These are phyloP conservation scores for Cryptocephalus primarius DNA, from an alignment of 2,888 invertebrate genomes.

Conservation along the genomic window DNA sequence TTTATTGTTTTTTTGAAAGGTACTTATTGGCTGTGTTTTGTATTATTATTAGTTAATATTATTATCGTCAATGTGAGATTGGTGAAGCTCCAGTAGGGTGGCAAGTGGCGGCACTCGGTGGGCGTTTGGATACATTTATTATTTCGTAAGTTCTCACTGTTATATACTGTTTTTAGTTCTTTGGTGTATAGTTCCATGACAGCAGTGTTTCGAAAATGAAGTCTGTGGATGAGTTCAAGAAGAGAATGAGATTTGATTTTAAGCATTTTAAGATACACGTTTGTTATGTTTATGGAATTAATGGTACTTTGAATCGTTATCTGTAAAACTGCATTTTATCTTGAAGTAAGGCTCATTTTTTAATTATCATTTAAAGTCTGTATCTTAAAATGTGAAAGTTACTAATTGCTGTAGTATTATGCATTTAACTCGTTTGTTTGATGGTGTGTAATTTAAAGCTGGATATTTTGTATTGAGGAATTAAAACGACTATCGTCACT, in stretches of 20 bases:
- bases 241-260: background rate
- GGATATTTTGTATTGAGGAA: no score
- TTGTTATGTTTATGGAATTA: slow-evolving; percentile 14
- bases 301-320: slow-evolving; percentile 19
- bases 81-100: slow-evolving; percentile 2
- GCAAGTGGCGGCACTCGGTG: background rate
- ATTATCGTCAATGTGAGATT: slow-evolving; percentile 11
- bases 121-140: background rate
- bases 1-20: slow-evolving; percentile 12
- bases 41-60: slow-evolving; percentile 7
- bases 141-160: background rate
- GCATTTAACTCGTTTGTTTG: no score
- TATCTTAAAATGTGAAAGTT: no score
- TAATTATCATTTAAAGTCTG: no score
- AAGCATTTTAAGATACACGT: no score
- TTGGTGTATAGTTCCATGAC: slow-evolving; percentile 10
- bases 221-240: background rate
- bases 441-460: no score
- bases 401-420: no score
- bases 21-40: slow-evolving; percentile 28
- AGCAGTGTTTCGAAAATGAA: slow-evolving; percentile 1
- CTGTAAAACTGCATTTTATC: background rate
- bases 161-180: background rate
- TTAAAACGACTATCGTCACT: no score
- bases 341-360: background rate